Evolutionary conservation across 2,888 invertebrate species (phyloP), one percentile per base, ranked within the genome.

Genomic region (Pseudococcus jackbeardsleyi): DNA sequence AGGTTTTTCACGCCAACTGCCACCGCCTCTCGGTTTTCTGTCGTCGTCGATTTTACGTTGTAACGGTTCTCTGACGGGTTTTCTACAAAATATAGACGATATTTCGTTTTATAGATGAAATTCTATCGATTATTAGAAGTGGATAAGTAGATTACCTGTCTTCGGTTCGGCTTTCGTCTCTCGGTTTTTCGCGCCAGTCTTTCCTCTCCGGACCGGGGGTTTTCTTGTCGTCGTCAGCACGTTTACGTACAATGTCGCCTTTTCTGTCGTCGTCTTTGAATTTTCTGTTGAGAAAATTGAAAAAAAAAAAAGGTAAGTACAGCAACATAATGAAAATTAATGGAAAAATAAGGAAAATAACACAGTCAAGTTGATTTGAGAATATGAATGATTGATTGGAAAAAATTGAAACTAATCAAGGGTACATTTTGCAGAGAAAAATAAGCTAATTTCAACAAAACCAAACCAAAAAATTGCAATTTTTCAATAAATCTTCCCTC

Each of bases 231-330:
- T 79, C 79, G n/a, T 79, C 79, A 42, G 7, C n/a, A 26, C 79
- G 39, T 39, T n/a, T 39, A 15, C 79, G 39, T 17, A 42, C 19
- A 1, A 42, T 79, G 19, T 15, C 79, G 9, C 79, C 79, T 26
- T 72, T 72, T 26, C 11, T 72, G 3, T 72, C 79, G 42, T 79
- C 79, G n/a, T 79, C 79, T 79, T 11, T 79, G 26, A 72, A 72
- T 72, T 72, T 72, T 6, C 68, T 72, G 11, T 1, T 19, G n/a
- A 0, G 19, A 59, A 59, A 59, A 19, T 33, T 33, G 26, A 33
- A 33, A 1, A 33, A 33, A 33, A 1, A 33, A 3, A 33, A 2
- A 33, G 26, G 26, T 33, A 3, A 33, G 26, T 33, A 33, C 26
- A 33, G 26, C 26, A 33, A 33, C 26, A 3, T 2, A 33, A 33